Conservation (phyloP, 2,888 invertebrate genomes). For the Mycalesis mineus region DNA sequence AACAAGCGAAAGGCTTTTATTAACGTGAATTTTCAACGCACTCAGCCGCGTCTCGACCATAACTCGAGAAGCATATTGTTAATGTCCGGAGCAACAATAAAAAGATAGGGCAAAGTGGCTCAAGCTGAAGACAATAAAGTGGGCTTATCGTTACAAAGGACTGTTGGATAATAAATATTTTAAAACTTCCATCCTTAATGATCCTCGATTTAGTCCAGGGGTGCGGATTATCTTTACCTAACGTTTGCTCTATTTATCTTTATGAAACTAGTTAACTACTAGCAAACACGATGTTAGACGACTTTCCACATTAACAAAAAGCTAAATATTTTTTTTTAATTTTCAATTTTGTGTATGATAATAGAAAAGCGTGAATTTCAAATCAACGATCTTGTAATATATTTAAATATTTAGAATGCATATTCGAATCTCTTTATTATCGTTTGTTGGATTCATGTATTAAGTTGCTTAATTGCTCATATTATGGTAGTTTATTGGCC, state of each 20-base stretch:
- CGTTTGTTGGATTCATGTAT: no score
- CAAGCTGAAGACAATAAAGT: conserved; percentile 59
- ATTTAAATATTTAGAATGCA: no score
- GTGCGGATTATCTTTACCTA: neutral
- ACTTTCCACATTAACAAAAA: no score
- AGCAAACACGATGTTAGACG: no score
- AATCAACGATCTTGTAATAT: no score
- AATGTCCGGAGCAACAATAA: conserved; percentile 56
- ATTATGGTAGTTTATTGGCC: no score
- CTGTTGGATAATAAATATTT: conserved; percentile 31
- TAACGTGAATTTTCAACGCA: neutral
- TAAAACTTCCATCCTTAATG: conserved; percentile 15
- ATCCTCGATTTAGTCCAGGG: conserved; percentile 8
- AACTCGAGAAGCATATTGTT: conserved; percentile 59
- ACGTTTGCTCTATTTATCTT: neutral
- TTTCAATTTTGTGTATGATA: no score
- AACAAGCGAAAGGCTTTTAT: neutral
- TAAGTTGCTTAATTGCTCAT: no score
- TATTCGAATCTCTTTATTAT: no score
- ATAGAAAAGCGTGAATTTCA: no score
- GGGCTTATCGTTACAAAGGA: conserved; percentile 57
- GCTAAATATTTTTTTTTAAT: no score
- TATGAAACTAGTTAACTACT: no score
- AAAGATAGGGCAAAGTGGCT: conserved; percentile 55
- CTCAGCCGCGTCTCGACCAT: conserved; percentile 26